These are phyloP conservation scores for Uria aalge DNA, from an alignment of 2,113 vertebrate species.

Conservation along the genomic window DNA sequence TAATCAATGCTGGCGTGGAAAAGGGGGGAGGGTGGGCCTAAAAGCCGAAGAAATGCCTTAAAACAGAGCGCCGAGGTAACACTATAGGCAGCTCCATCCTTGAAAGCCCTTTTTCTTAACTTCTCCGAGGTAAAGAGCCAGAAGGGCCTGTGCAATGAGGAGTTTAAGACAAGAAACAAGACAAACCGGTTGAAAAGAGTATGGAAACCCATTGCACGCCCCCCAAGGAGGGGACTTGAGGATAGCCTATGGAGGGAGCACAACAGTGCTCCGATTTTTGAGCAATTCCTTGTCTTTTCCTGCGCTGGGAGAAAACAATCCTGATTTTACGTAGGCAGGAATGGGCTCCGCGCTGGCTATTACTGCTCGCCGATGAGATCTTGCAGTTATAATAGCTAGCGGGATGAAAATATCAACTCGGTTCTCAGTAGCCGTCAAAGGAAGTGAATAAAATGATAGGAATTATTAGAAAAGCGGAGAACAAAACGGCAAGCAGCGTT, in stretches of 20 bases:
- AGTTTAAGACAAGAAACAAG: not conserved
- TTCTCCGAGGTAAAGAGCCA: not conserved
- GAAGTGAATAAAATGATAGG: not conserved
- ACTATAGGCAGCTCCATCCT: not conserved
- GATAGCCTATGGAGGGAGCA: not conserved
- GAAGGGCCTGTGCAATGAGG: not conserved
- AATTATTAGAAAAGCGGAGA: not conserved
- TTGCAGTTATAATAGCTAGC: not conserved
- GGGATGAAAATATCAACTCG: not conserved
- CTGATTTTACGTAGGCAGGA: not conserved
- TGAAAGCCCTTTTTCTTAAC: not conserved
- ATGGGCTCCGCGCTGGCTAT: not conserved
- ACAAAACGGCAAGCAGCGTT: not conserved
- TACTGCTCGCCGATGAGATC: not conserved
- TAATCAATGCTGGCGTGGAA: slow-evolving; percentile 55
- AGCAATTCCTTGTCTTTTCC: not conserved
- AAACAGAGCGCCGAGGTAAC: not conserved
- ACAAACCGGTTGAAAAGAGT: not conserved
- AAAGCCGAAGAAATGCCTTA: slow-evolving; percentile 20
- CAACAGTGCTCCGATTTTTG: not conserved
- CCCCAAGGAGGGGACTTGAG: not conserved
- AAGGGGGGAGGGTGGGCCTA: not conserved
- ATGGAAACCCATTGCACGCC: not conserved
- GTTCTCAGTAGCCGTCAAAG: not conserved
- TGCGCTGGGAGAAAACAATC: not conserved